Evolutionary conservation across 2,797 vertebrate species (phyloP).

Genomic region (Selene dorsalis): DNA sequence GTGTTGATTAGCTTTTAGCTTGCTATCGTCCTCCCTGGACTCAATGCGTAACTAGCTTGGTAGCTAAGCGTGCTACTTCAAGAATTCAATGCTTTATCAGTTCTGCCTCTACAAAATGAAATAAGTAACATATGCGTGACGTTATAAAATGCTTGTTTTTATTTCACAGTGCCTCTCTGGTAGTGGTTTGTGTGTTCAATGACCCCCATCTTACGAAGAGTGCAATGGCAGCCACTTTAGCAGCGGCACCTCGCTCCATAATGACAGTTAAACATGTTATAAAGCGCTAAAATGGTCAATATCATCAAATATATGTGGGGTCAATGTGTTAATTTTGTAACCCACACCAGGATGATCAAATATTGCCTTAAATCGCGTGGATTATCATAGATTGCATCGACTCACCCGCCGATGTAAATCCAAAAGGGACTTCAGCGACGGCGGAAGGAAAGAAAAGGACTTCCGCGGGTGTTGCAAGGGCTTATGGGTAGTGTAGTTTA

Average conservation of each 20-base stretch:
- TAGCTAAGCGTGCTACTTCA: not conserved
- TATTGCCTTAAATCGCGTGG: not conserved
- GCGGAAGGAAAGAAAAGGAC: constrained; percentile 82
- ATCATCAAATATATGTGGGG: fast-evolving
- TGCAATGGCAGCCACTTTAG: constrained; percentile 6
- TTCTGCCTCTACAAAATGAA: fast-evolving
- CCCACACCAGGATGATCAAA: fast-evolving
- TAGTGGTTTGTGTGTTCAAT: fast-evolving
- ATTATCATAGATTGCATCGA: constrained; percentile 71
- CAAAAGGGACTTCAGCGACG: constrained; percentile 69
- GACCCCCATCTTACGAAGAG: constrained; percentile 4
- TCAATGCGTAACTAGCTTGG: constrained; percentile 16
- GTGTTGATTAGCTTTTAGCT: constrained; percentile 28
- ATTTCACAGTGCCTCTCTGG: not conserved
- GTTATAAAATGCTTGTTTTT: fast-evolving
- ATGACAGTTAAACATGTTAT: fast-evolving
- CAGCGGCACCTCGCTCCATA: not conserved
- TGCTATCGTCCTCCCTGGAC: constrained; percentile 9
- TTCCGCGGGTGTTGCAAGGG: constrained; percentile 66
- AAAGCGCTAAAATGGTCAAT: not conserved
- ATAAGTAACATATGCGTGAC: fast-evolving
- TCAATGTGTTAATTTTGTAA: fast-evolving
- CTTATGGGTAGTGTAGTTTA: constrained; percentile 77
- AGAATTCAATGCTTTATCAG: fast-evolving
- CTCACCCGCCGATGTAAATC: constrained; percentile 82